phyloP scores from a whole-genome alignment of 1,140 invertebrate species.

The Limonius californicus region DNA sequence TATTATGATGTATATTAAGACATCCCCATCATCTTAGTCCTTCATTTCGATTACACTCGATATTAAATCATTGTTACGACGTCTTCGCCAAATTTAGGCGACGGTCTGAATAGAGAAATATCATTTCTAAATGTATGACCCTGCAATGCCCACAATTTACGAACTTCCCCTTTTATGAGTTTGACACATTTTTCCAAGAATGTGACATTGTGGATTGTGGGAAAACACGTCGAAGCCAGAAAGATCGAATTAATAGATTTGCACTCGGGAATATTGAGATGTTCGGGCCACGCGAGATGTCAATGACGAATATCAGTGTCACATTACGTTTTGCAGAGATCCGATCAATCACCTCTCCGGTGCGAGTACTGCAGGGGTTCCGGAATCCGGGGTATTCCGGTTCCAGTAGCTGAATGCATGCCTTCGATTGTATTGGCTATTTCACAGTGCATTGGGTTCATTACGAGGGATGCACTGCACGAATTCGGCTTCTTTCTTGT shows the following conservation, averaged over 20 bases:
- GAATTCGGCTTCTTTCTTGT: slow-evolving; percentile 2
- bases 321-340: not conserved
- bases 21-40: slow-evolving; percentile 11
- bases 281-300: not conserved
- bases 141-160: too few species aligned
- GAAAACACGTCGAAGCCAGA: not conserved
- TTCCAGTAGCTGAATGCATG: slow-evolving; percentile 12
- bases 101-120: not conserved
- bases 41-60: slow-evolving; percentile 13
- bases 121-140: too few species aligned
- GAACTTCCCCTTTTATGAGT: too few species aligned
- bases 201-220: too few species aligned
- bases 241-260: slow-evolving; percentile 1
- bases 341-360: slow-evolving; percentile 15
- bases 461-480: slow-evolving; percentile 2
- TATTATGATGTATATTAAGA: slow-evolving; percentile 21
- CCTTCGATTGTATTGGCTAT: slow-evolving; percentile 16
- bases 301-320: slow-evolving; percentile 6
- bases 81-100: not conserved
- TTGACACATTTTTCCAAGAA: too few species aligned
- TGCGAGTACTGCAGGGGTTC: slow-evolving; percentile 2
- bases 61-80: slow-evolving; percentile 11
- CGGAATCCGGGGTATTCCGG: slow-evolving; percentile 1
- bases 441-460: slow-evolving; percentile 18
- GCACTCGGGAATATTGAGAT: not conserved